Conservation (phyloP, 2,888 invertebrate genomes). For the Perizoma affinitatum region DNA sequence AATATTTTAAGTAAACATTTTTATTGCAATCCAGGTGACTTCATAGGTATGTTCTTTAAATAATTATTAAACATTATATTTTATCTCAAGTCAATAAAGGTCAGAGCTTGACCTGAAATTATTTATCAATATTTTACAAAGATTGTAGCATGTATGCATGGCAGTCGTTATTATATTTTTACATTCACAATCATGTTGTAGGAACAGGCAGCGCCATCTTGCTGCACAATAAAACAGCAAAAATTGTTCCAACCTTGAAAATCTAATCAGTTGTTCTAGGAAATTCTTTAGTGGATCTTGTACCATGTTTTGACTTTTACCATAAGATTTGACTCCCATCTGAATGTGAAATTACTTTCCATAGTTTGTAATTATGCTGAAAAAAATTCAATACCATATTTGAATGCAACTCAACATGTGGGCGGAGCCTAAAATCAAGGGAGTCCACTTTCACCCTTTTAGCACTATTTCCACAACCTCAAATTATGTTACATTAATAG, state of each 20-base stretch:
- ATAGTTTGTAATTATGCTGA: neutral
- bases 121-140: constrained; percentile 25
- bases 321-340: neutral
- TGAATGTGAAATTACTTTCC: neutral
- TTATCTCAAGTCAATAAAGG: constrained; percentile 22
- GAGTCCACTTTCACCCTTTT: constrained; percentile 35
- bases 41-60: constrained; percentile 17
- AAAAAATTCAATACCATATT: constrained; percentile 16
- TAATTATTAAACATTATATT: constrained; percentile 14
- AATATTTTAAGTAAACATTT: neutral
- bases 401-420: constrained; percentile 29
- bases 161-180: constrained; percentile 22
- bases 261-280: constrained; percentile 37
- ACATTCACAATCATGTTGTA: constrained; percentile 13
- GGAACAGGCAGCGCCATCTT: constrained; percentile 61
- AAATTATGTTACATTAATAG: constrained; percentile 3
- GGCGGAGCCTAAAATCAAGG: constrained; percentile 26
- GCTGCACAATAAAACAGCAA: constrained; percentile 41
- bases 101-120: constrained; percentile 22
- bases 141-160: constrained; percentile 9
- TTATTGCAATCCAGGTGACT: constrained; percentile 9
- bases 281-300: constrained; percentile 13
- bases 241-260: constrained; percentile 45
- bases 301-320: neutral
- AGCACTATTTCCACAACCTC: constrained; percentile 8